Evolutionary conservation across 53 echinoderm and acorn worm genomes (phyloP).

Genomic region (Arbacia lixula): DNA sequence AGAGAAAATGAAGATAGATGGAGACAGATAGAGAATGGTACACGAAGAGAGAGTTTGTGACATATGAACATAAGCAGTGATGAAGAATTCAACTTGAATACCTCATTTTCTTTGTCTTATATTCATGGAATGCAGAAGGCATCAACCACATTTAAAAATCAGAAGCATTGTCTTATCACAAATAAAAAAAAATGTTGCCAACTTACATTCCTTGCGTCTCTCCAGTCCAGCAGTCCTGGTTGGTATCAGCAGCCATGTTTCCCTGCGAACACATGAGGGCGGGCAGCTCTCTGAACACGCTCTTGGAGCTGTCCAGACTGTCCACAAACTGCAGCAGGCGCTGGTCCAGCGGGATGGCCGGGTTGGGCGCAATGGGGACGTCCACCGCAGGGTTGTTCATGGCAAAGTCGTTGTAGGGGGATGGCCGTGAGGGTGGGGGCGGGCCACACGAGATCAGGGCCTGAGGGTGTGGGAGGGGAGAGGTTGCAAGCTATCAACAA

Average conservation of each 20-base stretch:
- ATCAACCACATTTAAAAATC: no score
- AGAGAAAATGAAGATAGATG: no score
- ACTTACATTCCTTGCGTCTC: constrained; percentile 77
- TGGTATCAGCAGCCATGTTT: constrained; percentile 56
- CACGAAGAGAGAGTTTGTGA: no score
- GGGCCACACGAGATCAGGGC: constrained; percentile 72
- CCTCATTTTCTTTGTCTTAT: no score
- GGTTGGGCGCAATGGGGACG: constrained; percentile 89
- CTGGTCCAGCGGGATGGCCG: constrained; percentile 81
- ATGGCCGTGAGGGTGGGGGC: constrained; percentile 68
- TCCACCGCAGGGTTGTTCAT: constrained; percentile 75
- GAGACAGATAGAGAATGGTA: no score
- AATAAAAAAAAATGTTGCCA: background rate
- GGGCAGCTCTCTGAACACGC: constrained; percentile 79
- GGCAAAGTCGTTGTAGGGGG: constrained; percentile 87
- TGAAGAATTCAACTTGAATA: no score
- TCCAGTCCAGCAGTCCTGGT: constrained; percentile 90
- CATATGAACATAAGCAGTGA: no score
- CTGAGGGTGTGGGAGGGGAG: constrained; percentile 24
- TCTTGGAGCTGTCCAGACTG: constrained; percentile 77
- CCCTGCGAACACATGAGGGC: constrained; percentile 70
- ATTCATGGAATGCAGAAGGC: no score
- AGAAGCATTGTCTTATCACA: background rate
- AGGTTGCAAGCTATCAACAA: no score
- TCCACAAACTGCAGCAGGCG: constrained; percentile 79